Evolutionary conservation across 2,888 invertebrate genomes (phyloP).

Genomic region (Julus scanicus): DNA sequence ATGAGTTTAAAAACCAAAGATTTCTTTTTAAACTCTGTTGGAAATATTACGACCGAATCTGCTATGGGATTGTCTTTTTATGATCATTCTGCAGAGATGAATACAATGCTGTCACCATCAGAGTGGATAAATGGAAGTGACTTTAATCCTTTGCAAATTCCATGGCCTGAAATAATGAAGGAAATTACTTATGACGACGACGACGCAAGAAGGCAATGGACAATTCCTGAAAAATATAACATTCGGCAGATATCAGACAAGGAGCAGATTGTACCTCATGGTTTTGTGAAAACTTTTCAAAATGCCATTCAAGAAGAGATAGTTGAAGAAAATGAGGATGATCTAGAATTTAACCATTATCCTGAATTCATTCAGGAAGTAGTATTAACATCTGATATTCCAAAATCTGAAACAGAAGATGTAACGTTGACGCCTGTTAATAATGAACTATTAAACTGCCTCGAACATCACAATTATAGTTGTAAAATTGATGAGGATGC

Average conservation of each 20-base stretch:
- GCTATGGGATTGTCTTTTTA: background rate
- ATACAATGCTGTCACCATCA: background rate
- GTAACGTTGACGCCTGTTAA: background rate
- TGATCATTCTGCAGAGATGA: background rate
- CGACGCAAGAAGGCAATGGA: background rate
- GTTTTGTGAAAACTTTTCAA: background rate
- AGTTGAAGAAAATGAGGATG: background rate
- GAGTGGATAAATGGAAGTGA: background rate
- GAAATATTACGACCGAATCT: background rate
- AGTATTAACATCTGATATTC: background rate
- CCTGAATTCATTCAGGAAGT: background rate
- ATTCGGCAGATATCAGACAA: background rate
- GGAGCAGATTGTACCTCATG: background rate
- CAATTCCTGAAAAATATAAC: background rate
- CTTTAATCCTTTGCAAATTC: background rate
- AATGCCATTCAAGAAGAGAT: background rate
- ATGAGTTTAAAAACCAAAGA: background rate
- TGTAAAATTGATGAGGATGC: too few relatives aligned
- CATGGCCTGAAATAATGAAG: slow-evolving; percentile 2
- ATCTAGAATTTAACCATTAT: background rate
- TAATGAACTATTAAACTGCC: background rate
- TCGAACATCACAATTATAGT: background rate
- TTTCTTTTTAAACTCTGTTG: background rate
- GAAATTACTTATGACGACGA: background rate
- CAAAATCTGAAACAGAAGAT: background rate